Evolutionary conservation across 2,113 vertebrate genomes (phyloP).

Genomic region (Cephalopterus ornatus): DNA sequence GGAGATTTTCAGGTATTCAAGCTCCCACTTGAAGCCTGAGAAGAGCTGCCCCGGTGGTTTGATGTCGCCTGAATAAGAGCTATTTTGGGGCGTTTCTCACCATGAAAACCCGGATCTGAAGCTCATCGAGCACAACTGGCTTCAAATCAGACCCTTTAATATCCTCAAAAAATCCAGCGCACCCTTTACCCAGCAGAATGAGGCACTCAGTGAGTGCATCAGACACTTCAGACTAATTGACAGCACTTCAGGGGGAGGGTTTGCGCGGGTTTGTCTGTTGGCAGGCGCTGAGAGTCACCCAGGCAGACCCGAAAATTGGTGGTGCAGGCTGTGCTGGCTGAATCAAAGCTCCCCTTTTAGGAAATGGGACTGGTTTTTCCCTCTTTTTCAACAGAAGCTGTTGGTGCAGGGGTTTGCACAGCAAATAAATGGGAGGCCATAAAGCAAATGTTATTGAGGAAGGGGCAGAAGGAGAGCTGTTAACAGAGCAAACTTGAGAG

Average conservation of each 20-base stretch:
- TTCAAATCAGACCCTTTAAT: not conserved
- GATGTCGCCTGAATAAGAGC: not conserved
- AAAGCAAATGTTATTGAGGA: not conserved
- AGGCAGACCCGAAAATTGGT: not conserved
- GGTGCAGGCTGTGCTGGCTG: not conserved
- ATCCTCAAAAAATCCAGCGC: not conserved
- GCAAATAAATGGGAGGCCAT: not conserved
- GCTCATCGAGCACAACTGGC: not conserved
- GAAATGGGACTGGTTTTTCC: not conserved
- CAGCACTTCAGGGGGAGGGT: not conserved
- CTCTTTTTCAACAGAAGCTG: not conserved
- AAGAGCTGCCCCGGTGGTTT: not conserved
- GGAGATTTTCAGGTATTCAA: not conserved
- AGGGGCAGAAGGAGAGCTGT: not conserved
- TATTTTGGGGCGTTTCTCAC: not conserved
- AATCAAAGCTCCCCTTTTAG: not conserved
- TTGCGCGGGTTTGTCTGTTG: conserved; percentile 4
- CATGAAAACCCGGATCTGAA: not conserved
- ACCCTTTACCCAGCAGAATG: not conserved
- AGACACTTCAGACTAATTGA: conserved; percentile 6
- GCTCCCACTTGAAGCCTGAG: not conserved
- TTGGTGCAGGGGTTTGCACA: not conserved
- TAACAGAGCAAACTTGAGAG: not conserved
- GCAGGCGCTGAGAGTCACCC: not conserved
- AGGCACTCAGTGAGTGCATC: not conserved